Evolutionary conservation across 2,113 vertebrate species (phyloP), one percentile per base, ranked within the genome.

Genomic region (Corydoras maculifer): DNA sequence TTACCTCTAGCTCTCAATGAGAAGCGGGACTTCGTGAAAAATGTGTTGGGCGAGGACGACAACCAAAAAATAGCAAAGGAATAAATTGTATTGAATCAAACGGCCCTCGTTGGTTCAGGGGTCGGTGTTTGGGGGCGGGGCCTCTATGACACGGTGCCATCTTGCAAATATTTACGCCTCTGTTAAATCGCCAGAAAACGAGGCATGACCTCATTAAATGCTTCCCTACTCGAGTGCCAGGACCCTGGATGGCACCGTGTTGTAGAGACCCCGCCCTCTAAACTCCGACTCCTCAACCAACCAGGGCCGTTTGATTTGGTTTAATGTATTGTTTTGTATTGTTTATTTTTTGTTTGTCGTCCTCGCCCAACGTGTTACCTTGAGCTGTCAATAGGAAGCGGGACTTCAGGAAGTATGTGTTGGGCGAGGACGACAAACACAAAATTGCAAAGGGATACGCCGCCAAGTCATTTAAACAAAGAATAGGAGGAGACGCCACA

Each of bases 1-100:
- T 73, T 66, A 57, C 53, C 70, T 65, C 55, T 49, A 59, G 50
- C 48, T 51, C 31, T 32, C 48, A 55, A 31, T 57, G 62, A 72
- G 62, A 72, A 62, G 54, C 51, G 43, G 53, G 35, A 58, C 53
- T 65, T 31, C 48, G 29, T 2, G 18, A 25, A 25, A 25, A 65
- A 72, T 55, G 18, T 25, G 18, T 25, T 25, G 18, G 18, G 18
- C 18, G 18, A 25, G 18, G 18, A 25, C 18, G 18, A 25, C 18
- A 25, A 25, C 1, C 18, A 25, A 25, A 25, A 25, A 25, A 25
- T 25, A 25, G 18, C 18, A 25, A 25, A 25, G 18, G 18, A 25
- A 25, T 25, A 25, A 25, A 25, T 25, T 25, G 18, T 25, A 25
- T 25, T 25, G 18, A 25, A 25, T 25, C 18, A 25, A 25, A 25